Percentiles rank a stretch among this genome's conserved stretches.
Conservation (phyloP, 2,797 vertebrate genomes). For the Clamator glandarius region DNA sequence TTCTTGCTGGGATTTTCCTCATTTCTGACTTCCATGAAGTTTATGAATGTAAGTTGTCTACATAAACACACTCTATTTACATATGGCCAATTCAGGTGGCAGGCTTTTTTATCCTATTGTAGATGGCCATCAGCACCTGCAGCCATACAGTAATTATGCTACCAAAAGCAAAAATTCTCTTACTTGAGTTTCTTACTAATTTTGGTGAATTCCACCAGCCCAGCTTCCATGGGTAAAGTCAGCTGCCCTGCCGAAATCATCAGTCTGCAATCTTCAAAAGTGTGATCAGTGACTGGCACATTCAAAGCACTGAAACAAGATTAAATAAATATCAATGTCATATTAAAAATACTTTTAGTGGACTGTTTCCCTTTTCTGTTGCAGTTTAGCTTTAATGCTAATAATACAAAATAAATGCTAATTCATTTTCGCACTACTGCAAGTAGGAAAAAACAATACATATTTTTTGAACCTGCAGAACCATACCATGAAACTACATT, state of each 20-base stretch:
- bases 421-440: background rate
- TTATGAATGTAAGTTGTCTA: background rate
- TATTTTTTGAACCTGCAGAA: background rate
- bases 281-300: slow-evolving; percentile 93
- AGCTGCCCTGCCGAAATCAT: slow-evolving; percentile 98
- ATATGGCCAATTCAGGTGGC: background rate
- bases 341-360: background rate
- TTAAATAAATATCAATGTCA: background rate
- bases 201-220: slow-evolving; percentile 98
- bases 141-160: background rate
- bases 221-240: slow-evolving; percentile 96
- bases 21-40: background rate
- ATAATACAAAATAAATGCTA: background rate
- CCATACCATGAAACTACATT: background rate
- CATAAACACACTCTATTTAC: background rate
- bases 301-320: slow-evolving; percentile 82
- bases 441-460: background rate
- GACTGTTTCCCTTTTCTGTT: background rate
- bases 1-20: background rate
- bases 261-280: slow-evolving; percentile 95
- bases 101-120: background rate
- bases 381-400: background rate
- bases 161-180: slow-evolving; percentile 1
- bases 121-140: background rate
- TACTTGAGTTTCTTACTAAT: slow-evolving; percentile 96